Evolutionary conservation across 30 jellyfish, hydroid and myxozoan genomes (phyloP), one percentile per base, ranked within the genome.

Genomic region (Hydractinia echinata): DNA sequence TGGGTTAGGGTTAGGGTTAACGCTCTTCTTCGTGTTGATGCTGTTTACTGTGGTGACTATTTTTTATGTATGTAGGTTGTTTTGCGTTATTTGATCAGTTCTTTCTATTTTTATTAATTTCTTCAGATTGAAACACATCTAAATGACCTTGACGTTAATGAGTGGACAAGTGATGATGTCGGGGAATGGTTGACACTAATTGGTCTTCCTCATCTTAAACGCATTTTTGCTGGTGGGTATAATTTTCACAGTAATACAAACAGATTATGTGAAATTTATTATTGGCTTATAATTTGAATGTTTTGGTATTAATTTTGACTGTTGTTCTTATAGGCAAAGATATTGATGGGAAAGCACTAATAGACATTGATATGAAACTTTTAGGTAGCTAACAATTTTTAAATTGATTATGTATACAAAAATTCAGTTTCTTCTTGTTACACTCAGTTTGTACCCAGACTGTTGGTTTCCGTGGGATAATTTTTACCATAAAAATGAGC

Each of bases 181-280:
- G 83, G 96, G 19, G 96, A 92, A 30, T 92, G 98, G 98, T 71
- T 92, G 77, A 95, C 86, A 74, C 61, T 92, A 74, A 82, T 86
- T 20, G 98, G 98, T 6, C 64, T 92, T 8, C 82, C 86, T 5
- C 96, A 83, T 50, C 80, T 92, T 14, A 53, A 89, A 50, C 55
- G 61, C 4, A 76, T 49, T 14, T 91, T 91, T 67, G 71, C 68
- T 67, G 94, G 95, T 89, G 53, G 54, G 55, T 61, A 53, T 16
- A 53, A 16, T 76, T 7, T 54, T 11, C 19, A 58, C 19, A 16
- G 69, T 13, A 66, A 39, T 72, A 20, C 82, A 39, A 18, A 10
- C 39, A 39, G 15, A 11, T 16, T 68, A 1, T 11, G 4, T 11
- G 13, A 15, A 11, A 53, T 53, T 39, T 7, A 20, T 76, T 5